A percentile compares a stretch with the other conserved stretches of the same genome.
Evolutionary conservation across 2,797 vertebrate species (phyloP).

Genomic region (Valencia hispanica): DNA sequence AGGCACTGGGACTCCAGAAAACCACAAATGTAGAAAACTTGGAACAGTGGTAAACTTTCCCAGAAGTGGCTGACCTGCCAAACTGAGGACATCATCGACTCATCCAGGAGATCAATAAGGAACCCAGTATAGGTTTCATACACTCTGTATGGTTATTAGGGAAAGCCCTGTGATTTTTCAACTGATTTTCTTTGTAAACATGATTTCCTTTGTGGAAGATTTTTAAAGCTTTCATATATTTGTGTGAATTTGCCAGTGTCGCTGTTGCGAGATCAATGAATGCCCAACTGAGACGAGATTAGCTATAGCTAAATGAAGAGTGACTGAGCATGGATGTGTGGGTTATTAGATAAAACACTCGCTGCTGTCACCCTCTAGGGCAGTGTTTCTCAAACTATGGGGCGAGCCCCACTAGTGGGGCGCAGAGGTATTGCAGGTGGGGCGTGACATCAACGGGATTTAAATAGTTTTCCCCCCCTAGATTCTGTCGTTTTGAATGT

Average conservation of each 20-base stretch:
- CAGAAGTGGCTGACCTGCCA: too few species aligned
- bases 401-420: too few species aligned
- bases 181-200: background rate
- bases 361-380: background rate
- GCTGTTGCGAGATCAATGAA: background rate
- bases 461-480: too few species aligned
- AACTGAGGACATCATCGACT: too few species aligned
- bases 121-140: background rate
- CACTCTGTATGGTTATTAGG: background rate
- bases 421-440: too few species aligned
- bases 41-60: too few species aligned
- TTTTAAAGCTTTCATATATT: background rate
- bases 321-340: conserved; percentile 3
- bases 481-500: too few species aligned
- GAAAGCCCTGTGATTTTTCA: background rate
- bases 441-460: too few species aligned
- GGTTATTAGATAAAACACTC: conserved; percentile 2
- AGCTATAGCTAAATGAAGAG: conserved; percentile 4
- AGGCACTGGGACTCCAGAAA: too few species aligned
- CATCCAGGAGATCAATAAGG: too few species aligned
- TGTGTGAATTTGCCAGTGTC: background rate
- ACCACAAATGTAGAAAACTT: too few species aligned
- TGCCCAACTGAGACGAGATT: background rate
- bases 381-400: too few species aligned
- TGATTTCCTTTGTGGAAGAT: background rate